These are phyloP conservation scores for Priapulus caudatus DNA, from an alignment of 2,888 invertebrate species.

Conservation along the genomic window DNA sequence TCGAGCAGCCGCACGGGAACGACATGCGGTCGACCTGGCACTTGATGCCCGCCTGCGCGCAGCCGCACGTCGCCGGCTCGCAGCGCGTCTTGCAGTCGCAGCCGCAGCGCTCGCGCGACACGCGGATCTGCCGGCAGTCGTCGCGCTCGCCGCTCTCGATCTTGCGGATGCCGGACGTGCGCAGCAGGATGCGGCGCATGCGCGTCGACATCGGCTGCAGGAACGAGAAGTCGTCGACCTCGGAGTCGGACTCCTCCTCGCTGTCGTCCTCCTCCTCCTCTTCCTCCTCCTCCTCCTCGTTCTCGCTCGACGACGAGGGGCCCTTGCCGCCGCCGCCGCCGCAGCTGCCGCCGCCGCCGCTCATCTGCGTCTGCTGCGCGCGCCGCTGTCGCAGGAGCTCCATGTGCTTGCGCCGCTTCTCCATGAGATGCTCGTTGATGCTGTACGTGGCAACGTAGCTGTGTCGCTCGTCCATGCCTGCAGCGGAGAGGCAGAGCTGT, in stretches of 20 bases:
- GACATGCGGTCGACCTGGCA: conserved; percentile 92
- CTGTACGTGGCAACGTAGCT: not conserved
- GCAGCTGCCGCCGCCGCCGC: conserved; percentile 54
- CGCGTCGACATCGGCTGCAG: conserved; percentile 74
- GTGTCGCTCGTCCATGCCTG: not conserved
- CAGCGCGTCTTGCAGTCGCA: conserved; percentile 51
- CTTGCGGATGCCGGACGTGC: conserved; percentile 84
- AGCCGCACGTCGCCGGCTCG: conserved; percentile 88
- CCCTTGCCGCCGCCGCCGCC: conserved; percentile 52
- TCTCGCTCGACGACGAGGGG: conserved; percentile 46
- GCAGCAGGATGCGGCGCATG: conserved; percentile 69
- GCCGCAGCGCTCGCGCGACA: conserved; percentile 30
- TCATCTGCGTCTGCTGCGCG: not conserved
- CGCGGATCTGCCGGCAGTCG: not conserved
- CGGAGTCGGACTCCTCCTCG: conserved; percentile 30
- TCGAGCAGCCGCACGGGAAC: conserved; percentile 88
- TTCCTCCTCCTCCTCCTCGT: conserved; percentile 9
- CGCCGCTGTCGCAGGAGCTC: not conserved
- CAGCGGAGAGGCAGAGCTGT: not conserved
- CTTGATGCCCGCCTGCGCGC: conserved; percentile 86
- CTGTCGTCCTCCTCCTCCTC: conserved; percentile 20
- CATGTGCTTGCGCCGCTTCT: not conserved
- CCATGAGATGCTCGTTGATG: not conserved
- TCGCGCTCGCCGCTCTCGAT: conserved; percentile 50
- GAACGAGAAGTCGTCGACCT: conserved; percentile 34